phyloP scores from a whole-genome alignment of 2,888 invertebrate genomes.

The Steinernema carpocapsae region DNA sequence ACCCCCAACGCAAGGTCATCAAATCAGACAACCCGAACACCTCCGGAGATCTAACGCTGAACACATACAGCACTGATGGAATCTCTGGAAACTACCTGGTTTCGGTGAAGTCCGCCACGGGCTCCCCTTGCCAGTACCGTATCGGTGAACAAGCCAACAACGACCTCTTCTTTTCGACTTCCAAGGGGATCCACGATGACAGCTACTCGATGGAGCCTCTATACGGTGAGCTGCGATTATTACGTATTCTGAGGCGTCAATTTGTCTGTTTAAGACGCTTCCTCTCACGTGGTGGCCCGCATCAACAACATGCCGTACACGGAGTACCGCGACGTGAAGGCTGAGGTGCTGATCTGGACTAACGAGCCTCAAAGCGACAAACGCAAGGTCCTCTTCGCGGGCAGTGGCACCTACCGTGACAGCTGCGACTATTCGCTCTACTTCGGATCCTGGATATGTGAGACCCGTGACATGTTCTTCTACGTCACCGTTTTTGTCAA shows the following conservation, averaged over 20 bases:
- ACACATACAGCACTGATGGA: neutral
- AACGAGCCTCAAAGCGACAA: conserved; percentile 34
- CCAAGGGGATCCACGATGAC: conserved; percentile 49
- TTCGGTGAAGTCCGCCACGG: neutral
- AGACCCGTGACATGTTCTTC: conserved; percentile 30
- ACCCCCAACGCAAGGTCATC: neutral
- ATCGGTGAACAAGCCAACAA: conserved; percentile 49
- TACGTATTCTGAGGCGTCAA: neutral
- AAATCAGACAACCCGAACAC: neutral
- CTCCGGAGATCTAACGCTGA: neutral
- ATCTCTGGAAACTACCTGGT: conserved; percentile 16
- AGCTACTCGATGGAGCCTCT: conserved; percentile 48
- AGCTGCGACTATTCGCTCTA: conserved; percentile 36
- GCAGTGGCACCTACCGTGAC: conserved; percentile 36
- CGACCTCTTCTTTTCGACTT: conserved; percentile 50
- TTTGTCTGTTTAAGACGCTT: conserved; percentile 38
- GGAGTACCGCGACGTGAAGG: conserved; percentile 36
- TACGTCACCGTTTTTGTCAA: conserved; percentile 36
- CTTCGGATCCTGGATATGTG: conserved; percentile 33
- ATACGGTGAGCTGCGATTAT: conserved; percentile 37
- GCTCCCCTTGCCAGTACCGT: conserved; percentile 54
- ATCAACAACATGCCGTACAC: conserved; percentile 50
- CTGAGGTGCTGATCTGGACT: conserved; percentile 44
- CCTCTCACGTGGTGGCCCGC: conserved; percentile 53
- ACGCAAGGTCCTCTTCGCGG: conserved; percentile 35